phyloP scores from a whole-genome alignment of 2,113 vertebrate genomes.

The Blennius ocellaris region DNA sequence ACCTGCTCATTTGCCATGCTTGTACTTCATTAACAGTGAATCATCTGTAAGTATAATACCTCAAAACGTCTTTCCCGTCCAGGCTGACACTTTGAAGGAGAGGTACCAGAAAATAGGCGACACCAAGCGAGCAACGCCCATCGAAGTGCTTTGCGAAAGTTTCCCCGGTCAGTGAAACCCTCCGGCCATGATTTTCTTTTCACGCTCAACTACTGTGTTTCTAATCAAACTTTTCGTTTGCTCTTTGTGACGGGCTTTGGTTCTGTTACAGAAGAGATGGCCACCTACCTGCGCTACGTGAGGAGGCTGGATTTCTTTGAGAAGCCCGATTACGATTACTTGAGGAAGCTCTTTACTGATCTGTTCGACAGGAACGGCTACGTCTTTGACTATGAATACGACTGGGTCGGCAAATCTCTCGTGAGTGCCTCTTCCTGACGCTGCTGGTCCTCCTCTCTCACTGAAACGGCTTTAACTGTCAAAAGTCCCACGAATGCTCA shows the following conservation, averaged over 20 bases:
- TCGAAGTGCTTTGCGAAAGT: slow-evolving; percentile 96
- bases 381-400: slow-evolving; percentile 97
- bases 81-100: slow-evolving; percentile 98
- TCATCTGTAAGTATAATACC: not conserved
- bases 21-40: not conserved
- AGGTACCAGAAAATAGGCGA: slow-evolving; percentile 98
- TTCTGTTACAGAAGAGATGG: slow-evolving; percentile 92
- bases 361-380: slow-evolving; percentile 94
- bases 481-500: not conserved
- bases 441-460: not conserved
- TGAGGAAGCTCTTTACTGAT: slow-evolving; percentile 96
- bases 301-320: slow-evolving; percentile 97
- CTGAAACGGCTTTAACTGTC: slow-evolving; percentile 8
- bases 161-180: slow-evolving; percentile 90
- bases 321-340: slow-evolving; percentile 96
- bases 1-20: not conserved
- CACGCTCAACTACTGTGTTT: not conserved
- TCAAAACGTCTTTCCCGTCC: not conserved
- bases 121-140: slow-evolving; percentile 94
- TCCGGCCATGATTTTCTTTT: not conserved
- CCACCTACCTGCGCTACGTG: slow-evolving; percentile 96
- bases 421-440: slow-evolving; percentile 80
- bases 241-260: slow-evolving; percentile 5
- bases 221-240: not conserved
- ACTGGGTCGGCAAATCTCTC: slow-evolving; percentile 97